A percentile compares a stretch with the other conserved stretches of the same genome.
phyloP scores from a whole-genome alignment of 2,797 vertebrate species.

The Pipistrellus pipistrellus region DNA sequence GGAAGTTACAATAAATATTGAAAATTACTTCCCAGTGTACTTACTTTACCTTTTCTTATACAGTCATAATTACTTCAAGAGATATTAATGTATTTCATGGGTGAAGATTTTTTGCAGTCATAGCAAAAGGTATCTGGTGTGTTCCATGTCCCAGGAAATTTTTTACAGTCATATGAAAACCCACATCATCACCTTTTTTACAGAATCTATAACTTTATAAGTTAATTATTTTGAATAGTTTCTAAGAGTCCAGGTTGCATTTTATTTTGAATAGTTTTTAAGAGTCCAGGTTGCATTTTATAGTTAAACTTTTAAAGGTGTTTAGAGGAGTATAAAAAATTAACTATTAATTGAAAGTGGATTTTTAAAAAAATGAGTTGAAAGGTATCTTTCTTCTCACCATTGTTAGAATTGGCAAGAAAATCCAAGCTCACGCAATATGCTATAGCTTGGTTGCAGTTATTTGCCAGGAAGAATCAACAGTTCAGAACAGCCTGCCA shows the following conservation, averaged over 20 bases:
- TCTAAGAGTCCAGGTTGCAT: background rate
- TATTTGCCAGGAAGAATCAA: background rate
- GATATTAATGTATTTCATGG: constrained; percentile 73
- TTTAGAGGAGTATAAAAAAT: constrained; percentile 7
- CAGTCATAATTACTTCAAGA: constrained; percentile 76
- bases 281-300: background rate
- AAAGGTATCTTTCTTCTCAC: background rate
- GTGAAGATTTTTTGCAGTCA: constrained; percentile 22
- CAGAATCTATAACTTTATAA: background rate
- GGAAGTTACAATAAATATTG: constrained; percentile 76
- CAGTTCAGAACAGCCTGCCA: background rate
- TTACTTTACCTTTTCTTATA: constrained; percentile 77
- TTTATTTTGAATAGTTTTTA: constrained; percentile 8
- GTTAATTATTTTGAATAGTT: background rate
- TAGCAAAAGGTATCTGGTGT: constrained; percentile 24
- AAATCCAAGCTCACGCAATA: background rate
- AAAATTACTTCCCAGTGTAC: constrained; percentile 63
- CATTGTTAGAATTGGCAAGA: background rate
- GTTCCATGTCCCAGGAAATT: background rate
- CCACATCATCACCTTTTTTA: background rate
- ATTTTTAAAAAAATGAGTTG: background rate
- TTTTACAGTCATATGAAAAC: constrained; percentile 41
- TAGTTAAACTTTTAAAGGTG: too few species aligned
- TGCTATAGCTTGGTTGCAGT: rapidly evolving
- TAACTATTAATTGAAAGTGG: background rate